phyloP scores from a whole-genome alignment of 2,113 vertebrate species.

The Channa argus region DNA sequence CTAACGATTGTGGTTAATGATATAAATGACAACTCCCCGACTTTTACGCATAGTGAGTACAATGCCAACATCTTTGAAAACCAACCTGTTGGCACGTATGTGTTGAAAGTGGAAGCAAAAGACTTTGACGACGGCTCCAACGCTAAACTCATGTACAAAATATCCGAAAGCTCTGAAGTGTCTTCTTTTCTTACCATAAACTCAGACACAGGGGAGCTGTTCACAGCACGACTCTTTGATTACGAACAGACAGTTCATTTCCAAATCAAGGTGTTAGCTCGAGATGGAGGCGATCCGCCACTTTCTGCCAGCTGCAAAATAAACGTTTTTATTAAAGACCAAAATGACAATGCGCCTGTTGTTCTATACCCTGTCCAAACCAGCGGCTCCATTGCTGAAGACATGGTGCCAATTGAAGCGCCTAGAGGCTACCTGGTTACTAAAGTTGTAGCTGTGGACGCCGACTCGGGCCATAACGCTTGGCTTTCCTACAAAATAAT shows the following conservation, averaged over 20 bases:
- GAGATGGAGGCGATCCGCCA: constrained; percentile 71
- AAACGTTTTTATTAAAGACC: constrained; percentile 75
- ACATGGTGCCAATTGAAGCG: constrained; percentile 81
- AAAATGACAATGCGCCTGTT: constrained; percentile 74
- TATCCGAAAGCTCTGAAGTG: constrained; percentile 56
- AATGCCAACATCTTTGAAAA: constrained; percentile 77
- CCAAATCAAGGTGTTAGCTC: constrained; percentile 69
- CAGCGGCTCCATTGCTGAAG: constrained; percentile 76
- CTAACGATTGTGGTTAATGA: constrained; percentile 71
- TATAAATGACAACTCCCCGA: constrained; percentile 79
- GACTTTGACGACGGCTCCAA: constrained; percentile 73
- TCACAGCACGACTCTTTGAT: constrained; percentile 75
- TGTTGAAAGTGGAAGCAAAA: constrained; percentile 66
- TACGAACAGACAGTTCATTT: constrained; percentile 77
- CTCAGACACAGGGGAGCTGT: constrained; percentile 74
- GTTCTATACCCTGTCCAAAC: constrained; percentile 76
- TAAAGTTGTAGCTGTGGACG: constrained; percentile 84
- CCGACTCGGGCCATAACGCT: constrained; percentile 80
- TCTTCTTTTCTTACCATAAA: constrained; percentile 75
- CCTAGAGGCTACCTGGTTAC: constrained; percentile 85
- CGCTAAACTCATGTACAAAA: constrained; percentile 71
- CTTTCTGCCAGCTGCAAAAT: constrained; percentile 71
- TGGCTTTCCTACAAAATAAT: constrained; percentile 80
- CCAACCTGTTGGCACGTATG: constrained; percentile 68
- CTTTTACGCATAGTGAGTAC: constrained; percentile 69